Evolutionary conservation across 2,113 vertebrate species (phyloP).

Genomic region (Mola mola): DNA sequence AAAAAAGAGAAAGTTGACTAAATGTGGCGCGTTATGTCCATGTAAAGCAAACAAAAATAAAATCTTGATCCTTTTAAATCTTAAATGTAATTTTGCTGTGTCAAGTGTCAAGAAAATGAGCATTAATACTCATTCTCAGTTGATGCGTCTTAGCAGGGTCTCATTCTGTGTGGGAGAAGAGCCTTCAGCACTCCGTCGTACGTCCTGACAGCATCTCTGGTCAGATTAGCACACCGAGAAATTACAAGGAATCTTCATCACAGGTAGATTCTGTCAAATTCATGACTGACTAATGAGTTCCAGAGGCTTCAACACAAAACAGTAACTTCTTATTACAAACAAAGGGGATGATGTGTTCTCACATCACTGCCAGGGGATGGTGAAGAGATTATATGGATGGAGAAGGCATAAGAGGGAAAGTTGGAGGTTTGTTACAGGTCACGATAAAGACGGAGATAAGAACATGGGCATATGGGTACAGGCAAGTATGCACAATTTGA

Average conservation of each 20-base stretch:
- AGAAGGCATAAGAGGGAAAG: conserved; percentile 12
- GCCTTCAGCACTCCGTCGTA: conserved; percentile 28
- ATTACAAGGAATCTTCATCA: conserved; percentile 36
- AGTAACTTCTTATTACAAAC: conserved; percentile 50
- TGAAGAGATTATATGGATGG: too few relatives aligned
- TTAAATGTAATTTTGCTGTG: conserved; percentile 29
- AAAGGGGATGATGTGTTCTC: conserved; percentile 44
- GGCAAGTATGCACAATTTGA: too few relatives aligned
- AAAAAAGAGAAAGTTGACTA: conserved; percentile 9
- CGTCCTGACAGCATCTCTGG: conserved; percentile 27
- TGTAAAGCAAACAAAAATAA: neutral
- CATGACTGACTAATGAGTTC: conserved; percentile 45
- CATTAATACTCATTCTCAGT: conserved; percentile 9
- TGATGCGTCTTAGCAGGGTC: conserved; percentile 17
- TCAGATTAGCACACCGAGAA: conserved; percentile 26
- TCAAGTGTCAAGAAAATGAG: conserved; percentile 28
- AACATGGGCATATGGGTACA: neutral
- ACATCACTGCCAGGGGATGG: conserved; percentile 30
- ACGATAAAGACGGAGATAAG: conserved; percentile 1
- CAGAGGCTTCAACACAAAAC: conserved; percentile 45
- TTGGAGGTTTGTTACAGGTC: conserved; percentile 8
- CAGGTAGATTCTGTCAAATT: conserved; percentile 58
- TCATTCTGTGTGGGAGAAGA: conserved; percentile 33
- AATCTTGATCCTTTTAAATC: conserved; percentile 11
- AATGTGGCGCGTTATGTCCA: conserved; percentile 9